Evolutionary conservation across 2,113 vertebrate species (phyloP).

Genomic region (Narcine bancroftii): DNA sequence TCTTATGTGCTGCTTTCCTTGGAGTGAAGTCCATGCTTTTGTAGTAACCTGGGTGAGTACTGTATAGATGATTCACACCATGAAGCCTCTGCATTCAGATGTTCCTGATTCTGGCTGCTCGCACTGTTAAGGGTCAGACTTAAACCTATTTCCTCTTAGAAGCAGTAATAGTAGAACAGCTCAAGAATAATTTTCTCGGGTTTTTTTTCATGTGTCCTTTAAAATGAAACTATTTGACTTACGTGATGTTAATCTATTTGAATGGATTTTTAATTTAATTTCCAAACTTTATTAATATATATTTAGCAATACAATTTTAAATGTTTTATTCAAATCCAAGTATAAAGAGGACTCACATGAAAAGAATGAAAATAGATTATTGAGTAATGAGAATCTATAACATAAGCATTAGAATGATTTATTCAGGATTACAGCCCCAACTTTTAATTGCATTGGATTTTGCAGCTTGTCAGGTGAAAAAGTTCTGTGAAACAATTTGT

Average conservation of each 20-base stretch:
- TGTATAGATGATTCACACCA: too few species aligned
- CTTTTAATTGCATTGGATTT: neutral
- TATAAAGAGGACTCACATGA: neutral
- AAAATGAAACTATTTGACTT: neutral
- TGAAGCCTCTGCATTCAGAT: neutral
- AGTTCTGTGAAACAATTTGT: neutral
- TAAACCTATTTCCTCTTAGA: too few species aligned
- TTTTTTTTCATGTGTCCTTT: neutral
- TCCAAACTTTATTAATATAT: neutral
- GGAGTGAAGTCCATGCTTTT: too few species aligned
- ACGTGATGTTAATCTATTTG: neutral
- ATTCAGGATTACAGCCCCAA: neutral
- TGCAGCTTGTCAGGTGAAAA: neutral
- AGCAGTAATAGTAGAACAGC: neutral
- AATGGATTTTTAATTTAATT: neutral
- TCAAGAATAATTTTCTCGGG: neutral
- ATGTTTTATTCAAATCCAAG: neutral
- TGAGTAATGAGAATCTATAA: neutral
- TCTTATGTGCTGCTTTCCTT: too few species aligned
- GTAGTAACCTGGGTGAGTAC: too few species aligned
- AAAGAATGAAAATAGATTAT: neutral
- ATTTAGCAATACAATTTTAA: neutral
- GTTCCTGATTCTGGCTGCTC: neutral
- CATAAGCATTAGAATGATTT: constrained; percentile 5
- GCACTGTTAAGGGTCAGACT: neutral